A percentile compares a stretch with the other conserved stretches of the same genome.
phyloP scores from a whole-genome alignment of 2,113 vertebrate species.

The Poecile atricapillus region DNA sequence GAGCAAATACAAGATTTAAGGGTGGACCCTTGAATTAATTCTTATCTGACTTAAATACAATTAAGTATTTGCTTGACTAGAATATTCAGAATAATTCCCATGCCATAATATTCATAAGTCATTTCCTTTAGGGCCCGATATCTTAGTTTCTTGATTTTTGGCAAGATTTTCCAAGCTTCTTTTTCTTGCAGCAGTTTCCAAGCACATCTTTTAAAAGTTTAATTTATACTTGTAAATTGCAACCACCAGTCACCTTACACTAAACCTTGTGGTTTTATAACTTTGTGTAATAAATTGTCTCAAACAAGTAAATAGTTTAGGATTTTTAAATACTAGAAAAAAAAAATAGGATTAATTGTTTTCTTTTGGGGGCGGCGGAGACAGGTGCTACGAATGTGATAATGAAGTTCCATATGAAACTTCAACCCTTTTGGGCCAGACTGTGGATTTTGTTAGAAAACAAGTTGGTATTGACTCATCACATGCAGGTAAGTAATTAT shows the following conservation, averaged over 20 bases:
- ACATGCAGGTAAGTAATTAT: conserved; percentile 73
- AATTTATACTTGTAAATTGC: neutral
- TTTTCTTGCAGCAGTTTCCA: neutral
- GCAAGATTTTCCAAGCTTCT: neutral
- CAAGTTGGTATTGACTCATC: conserved; percentile 63
- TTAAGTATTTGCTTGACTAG: neutral
- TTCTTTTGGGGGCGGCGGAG: conserved; percentile 1
- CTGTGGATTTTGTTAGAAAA: conserved; percentile 85
- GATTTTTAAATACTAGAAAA: neutral
- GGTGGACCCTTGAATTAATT: neutral
- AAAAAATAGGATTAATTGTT: conserved; percentile 37
- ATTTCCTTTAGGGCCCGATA: neutral
- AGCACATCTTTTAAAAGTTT: neutral
- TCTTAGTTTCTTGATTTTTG: neutral
- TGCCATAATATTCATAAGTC: accelerated
- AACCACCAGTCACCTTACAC: neutral
- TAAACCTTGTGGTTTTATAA: neutral
- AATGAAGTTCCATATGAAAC: conserved; percentile 82
- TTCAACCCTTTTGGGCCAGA: conserved; percentile 85
- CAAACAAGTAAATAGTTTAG: neutral
- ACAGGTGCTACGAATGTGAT: conserved; percentile 94
- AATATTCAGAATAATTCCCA: neutral
- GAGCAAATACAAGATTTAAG: neutral
- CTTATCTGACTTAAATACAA: neutral
- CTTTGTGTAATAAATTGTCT: neutral